These are phyloP conservation scores for Bicyclus anynana DNA, from an alignment of 1,140 invertebrate species.

Conservation along the genomic window DNA sequence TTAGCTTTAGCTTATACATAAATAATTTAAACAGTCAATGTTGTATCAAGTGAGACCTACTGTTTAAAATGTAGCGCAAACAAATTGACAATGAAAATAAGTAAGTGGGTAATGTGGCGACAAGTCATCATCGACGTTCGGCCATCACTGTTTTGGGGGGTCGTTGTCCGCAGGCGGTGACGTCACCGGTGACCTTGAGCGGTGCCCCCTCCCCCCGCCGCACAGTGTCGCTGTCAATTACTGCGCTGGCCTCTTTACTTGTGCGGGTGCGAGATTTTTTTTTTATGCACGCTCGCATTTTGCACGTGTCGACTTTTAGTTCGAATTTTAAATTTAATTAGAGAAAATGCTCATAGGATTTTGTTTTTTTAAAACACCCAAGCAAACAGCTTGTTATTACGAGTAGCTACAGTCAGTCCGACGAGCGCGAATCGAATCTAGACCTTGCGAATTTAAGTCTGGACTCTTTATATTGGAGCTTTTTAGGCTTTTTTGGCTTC, in stretches of 20 bases:
- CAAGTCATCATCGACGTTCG: slow-evolving; percentile 19
- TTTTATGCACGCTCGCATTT: slow-evolving; percentile 5
- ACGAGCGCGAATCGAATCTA: too few relatives aligned
- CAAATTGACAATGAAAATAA: slow-evolving; percentile 14
- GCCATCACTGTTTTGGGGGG: slow-evolving; percentile 56
- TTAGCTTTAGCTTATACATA: too few relatives aligned
- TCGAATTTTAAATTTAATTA: neutral
- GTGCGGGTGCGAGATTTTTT: slow-evolving; percentile 2
- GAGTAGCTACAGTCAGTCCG: too few relatives aligned
- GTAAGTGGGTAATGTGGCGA: slow-evolving; percentile 8
- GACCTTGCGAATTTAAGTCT: too few relatives aligned
- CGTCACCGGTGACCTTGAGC: slow-evolving; percentile 70
- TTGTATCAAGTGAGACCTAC: too few relatives aligned
- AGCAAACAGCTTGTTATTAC: too few relatives aligned
- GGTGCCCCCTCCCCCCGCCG: slow-evolving; percentile 43
- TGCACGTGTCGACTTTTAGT: slow-evolving; percentile 6
- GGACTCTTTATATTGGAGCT: too few relatives aligned
- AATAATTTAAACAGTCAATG: too few relatives aligned
- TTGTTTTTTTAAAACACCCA: too few relatives aligned
- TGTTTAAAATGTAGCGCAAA: neutral
- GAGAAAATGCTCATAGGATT: neutral
- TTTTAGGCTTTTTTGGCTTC: too few relatives aligned
- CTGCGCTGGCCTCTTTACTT: slow-evolving; percentile 26
- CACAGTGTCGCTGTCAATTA: slow-evolving; percentile 52
- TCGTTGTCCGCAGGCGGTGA: slow-evolving; percentile 55